Evolutionary conservation across 2,888 invertebrate species (phyloP).

Genomic region (Pherbina coryleti): DNA sequence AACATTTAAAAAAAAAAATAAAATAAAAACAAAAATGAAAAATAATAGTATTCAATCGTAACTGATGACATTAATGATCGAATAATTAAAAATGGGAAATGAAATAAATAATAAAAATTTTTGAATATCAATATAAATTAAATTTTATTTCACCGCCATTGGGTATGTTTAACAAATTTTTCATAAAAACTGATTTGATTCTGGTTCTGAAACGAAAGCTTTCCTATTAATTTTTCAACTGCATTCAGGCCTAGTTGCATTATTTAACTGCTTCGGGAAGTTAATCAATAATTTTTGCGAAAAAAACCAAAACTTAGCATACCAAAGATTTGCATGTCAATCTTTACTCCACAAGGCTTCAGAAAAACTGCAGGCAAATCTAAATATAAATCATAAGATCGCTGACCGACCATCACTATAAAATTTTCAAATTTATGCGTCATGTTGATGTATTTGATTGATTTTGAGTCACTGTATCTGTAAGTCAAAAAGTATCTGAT

Average conservation of each 20-base stretch:
- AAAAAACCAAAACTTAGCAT: neutral
- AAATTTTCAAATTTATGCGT: slow-evolving; percentile 44
- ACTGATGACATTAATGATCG: too few relatives aligned
- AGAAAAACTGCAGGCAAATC: neutral
- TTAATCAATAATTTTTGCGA: neutral
- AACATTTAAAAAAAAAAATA: too few relatives aligned
- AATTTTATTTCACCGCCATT: too few relatives aligned
- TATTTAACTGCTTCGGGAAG: neutral
- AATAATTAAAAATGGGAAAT: too few relatives aligned
- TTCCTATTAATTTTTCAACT: neutral
- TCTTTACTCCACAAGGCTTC: neutral
- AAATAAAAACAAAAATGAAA: too few relatives aligned
- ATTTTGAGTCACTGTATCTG: neutral
- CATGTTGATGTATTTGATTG: slow-evolving; percentile 32
- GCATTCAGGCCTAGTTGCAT: neutral
- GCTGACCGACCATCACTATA: slow-evolving; percentile 44
- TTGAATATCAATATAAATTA: too few relatives aligned
- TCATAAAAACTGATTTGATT: too few relatives aligned
- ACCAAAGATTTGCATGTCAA: neutral
- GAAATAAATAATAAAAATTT: too few relatives aligned
- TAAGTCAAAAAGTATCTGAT: slow-evolving; percentile 7
- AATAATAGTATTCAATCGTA: too few relatives aligned
- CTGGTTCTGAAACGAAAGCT: too few relatives aligned
- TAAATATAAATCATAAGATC: slow-evolving; percentile 22
- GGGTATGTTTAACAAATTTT: too few relatives aligned